These are phyloP conservation scores for Scrobipalpa costella DNA, from an alignment of 2,888 invertebrate species.

Conservation along the genomic window DNA sequence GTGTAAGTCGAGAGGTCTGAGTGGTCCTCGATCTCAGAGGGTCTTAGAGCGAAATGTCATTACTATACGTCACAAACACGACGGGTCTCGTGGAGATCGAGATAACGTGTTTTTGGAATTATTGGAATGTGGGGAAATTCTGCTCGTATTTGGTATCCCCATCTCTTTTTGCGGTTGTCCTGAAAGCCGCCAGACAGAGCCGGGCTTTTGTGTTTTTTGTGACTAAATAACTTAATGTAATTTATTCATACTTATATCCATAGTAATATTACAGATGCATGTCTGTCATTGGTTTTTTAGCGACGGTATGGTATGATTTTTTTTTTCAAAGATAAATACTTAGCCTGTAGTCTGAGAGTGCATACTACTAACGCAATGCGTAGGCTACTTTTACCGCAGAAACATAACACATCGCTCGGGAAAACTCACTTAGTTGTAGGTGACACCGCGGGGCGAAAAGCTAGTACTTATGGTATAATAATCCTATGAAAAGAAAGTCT, in stretches of 20 bases:
- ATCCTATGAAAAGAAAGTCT: too few relatives aligned
- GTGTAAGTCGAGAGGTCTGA: conserved; percentile 57
- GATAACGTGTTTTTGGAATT: conserved; percentile 10
- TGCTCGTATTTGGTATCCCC: neutral
- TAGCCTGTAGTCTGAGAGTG: neutral
- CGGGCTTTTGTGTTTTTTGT: too few relatives aligned
- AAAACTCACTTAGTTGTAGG: too few relatives aligned
- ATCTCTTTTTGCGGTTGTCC: neutral
- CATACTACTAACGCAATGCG: too few relatives aligned
- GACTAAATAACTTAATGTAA: too few relatives aligned
- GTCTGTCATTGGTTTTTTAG: too few relatives aligned
- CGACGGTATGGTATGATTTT: too few relatives aligned
- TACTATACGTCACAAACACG: conserved; percentile 44
- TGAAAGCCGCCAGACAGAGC: neutral
- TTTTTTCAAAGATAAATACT: neutral
- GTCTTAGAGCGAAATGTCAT: conserved; percentile 40
- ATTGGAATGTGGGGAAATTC: neutral
- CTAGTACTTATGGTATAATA: too few relatives aligned
- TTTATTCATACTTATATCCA: too few relatives aligned
- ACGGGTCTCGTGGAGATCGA: conserved; percentile 9
- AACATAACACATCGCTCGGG: too few relatives aligned
- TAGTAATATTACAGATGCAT: neutral
- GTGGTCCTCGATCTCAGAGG: conserved; percentile 43
- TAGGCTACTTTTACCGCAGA: too few relatives aligned
- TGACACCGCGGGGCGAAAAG: too few relatives aligned